A percentile compares a stretch with the other conserved stretches of the same genome.
Conservation (phyloP, 2,113 vertebrate species). For the Hydrochoerus hydrochaeris region DNA sequence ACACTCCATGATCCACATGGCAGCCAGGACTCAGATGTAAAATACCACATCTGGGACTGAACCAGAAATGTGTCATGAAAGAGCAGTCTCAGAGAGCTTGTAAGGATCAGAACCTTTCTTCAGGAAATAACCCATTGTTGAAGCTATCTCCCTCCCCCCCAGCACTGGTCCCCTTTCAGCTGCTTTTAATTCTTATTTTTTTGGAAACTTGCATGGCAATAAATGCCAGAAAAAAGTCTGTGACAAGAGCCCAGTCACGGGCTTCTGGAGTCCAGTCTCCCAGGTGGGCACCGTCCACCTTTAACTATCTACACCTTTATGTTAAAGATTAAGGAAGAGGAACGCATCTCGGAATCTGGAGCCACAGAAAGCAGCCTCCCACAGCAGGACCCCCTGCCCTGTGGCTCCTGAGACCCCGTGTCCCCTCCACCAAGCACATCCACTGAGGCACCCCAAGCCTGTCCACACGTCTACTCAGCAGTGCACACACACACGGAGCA, state of each 20-base stretch:
- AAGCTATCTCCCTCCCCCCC: neutral
- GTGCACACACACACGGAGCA: neutral
- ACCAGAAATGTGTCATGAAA: neutral
- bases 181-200: neutral
- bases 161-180: neutral
- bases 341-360: rapidly evolving
- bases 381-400: neutral
- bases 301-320: too few species aligned
- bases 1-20: neutral
- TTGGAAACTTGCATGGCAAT: neutral
- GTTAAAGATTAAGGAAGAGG: too few species aligned
- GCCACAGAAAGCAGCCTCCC: rapidly evolving
- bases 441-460: neutral
- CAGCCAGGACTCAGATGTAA: neutral
- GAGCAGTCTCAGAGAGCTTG: neutral
- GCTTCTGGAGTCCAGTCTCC: neutral
- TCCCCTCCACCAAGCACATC: neutral
- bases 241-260: neutral
- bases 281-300: neutral
- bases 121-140: neutral
- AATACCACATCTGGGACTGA: neutral
- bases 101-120: neutral
- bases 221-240: neutral
- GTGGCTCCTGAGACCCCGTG: rapidly evolving
- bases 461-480: too few species aligned